Evolutionary conservation across 64 coral and sea anemone species (phyloP), one percentile per base, ranked within the genome.

Genomic region (Trachythela sp.): DNA sequence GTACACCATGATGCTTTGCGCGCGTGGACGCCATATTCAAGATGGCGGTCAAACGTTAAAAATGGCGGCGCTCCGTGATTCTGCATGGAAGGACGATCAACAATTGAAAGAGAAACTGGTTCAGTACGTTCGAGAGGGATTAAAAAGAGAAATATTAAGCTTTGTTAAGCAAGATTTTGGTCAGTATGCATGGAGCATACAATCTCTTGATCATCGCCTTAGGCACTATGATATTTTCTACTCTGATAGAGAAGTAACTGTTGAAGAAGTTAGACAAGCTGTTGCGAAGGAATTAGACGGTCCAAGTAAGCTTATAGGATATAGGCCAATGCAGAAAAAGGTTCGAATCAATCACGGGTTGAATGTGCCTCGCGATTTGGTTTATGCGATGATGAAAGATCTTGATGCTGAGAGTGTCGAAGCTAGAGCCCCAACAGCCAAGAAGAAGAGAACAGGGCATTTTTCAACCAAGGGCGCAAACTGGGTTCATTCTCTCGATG

Each of bases 1-100:
- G 75, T 80, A 80, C 37, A 80, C 75, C 75, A 80, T 80, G 38
- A 80, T 38, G 33, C 75, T 38, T 80, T 80, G 75, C 34, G 75
- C 75, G 75, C 30, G 13, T 80, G 49, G 13, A 52, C 22, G 13
- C 29, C 68, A 52, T 26, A 35, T 72, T 11, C n/a, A 72, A 72
- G n/a, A 72, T 72, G 68, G 68, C 18, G 75, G 75, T 31, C 5
- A 3, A 22, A n/a, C 30, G 59, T n/a, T n/a, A n/a, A 31, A 68
- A 22, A 31, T 45, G 42, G 42, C 42, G 11, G 42, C 42, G 4
- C 42, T 45, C 42, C 11, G 42, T 45, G 42, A 45, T 45, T 4
- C 56, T 64, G 13, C 56, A n/a, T 64, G 56, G 56, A 64, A 64
- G 22, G 56, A 64, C 17, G 56, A 64, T 18, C 0, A 64, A 6